Conservation (phyloP, 2,113 vertebrate species). For the Halichoeres trimaculatus region DNA sequence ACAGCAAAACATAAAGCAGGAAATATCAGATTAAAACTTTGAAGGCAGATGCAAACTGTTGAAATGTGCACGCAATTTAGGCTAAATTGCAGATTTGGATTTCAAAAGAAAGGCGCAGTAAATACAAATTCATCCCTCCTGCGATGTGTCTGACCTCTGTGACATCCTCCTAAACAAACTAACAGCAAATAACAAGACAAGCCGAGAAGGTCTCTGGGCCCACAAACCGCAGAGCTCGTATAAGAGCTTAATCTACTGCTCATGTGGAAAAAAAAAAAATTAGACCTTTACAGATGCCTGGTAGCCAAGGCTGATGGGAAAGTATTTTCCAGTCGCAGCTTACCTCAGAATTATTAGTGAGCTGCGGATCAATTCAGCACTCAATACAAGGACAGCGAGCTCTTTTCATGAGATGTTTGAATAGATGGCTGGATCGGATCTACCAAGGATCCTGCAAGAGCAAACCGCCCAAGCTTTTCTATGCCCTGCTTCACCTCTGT, state of each 20-base stretch:
- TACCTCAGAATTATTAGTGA: slow-evolving; percentile 36
- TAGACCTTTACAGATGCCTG: slow-evolving; percentile 11
- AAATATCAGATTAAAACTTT: too few relatives aligned
- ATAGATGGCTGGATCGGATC: slow-evolving; percentile 31
- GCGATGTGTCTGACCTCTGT: background rate
- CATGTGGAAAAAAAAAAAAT: slow-evolving; percentile 4
- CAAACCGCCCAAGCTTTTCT: slow-evolving; percentile 16
- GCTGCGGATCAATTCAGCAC: slow-evolving; percentile 54
- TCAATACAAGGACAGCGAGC: slow-evolving; percentile 48
- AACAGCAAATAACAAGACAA: slow-evolving; percentile 28
- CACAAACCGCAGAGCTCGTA: slow-evolving; percentile 28
- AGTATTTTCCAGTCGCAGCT: slow-evolving; percentile 40
- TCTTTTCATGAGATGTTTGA: slow-evolving; percentile 51
- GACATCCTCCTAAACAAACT: slow-evolving; percentile 16
- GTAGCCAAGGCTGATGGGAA: slow-evolving; percentile 42
- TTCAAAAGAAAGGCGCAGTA: background rate
- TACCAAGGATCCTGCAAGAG: slow-evolving; percentile 26
- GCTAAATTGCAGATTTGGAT: background rate
- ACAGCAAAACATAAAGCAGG: too few relatives aligned
- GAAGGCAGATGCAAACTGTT: too few relatives aligned
- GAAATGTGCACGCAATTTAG: background rate
- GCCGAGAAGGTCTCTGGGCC: slow-evolving; percentile 1
- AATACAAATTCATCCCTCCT: background rate
- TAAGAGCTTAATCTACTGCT: slow-evolving; percentile 30
- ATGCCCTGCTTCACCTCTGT: background rate